Percentiles rank a stretch among this genome's conserved stretches.
phyloP scores from a whole-genome alignment of 2,797 vertebrate genomes.

The Acanthiza pusilla region DNA sequence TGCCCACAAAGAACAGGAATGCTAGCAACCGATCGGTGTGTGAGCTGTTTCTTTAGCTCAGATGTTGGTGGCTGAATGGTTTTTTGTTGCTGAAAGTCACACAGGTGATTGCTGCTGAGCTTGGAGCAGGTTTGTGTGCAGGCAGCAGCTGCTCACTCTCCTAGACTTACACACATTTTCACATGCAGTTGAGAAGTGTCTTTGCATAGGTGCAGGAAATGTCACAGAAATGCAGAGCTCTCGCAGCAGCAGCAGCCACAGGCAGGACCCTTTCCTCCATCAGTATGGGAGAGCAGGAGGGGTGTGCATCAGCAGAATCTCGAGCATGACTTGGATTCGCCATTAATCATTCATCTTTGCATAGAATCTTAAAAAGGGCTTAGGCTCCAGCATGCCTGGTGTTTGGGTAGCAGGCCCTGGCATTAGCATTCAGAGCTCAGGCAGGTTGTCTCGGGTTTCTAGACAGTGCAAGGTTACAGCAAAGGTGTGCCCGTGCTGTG shows the following conservation, averaged over 20 bases:
- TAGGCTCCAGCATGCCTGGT: not conserved
- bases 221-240: not conserved
- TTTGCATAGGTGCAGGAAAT: not conserved
- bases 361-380: not conserved
- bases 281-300: not conserved
- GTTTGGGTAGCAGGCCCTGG: not conserved
- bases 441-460: not conserved
- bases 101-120: not conserved
- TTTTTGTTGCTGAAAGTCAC: not conserved
- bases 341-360: not conserved
- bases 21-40: not conserved
- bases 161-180: fast-evolving
- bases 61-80: not conserved
- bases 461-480: not conserved
- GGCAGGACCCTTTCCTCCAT: not conserved
- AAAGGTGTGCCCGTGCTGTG: not conserved
- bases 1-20: not conserved
- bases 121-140: not conserved
- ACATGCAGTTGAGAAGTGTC: not conserved
- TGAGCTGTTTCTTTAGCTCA: not conserved
- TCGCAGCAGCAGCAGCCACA: not conserved
- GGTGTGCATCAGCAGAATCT: not conserved
- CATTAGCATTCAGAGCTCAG: not conserved
- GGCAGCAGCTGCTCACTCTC: not conserved
- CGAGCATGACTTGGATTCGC: not conserved